phyloP scores from a whole-genome alignment of 2,797 vertebrate species.

The Argentina silus region DNA sequence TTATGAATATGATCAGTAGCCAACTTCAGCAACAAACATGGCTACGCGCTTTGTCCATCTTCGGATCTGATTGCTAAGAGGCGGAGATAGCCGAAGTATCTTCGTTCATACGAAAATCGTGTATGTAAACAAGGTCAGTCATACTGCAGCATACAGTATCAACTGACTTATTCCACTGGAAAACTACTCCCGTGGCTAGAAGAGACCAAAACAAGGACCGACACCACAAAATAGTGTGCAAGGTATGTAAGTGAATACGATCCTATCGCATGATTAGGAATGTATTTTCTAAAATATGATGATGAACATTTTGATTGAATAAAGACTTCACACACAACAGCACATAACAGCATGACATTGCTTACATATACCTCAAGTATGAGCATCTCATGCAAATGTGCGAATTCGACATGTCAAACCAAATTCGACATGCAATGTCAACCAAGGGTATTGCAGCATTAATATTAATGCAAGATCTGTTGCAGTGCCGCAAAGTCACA shows the following conservation, averaged over 20 bases:
- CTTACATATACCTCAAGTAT: not conserved
- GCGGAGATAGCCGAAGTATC: conserved; percentile 63
- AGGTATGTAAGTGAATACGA: conserved; percentile 46
- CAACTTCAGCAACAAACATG: conserved; percentile 51
- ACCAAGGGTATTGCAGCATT: conserved; percentile 27
- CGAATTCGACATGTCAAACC: not conserved
- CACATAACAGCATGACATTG: not conserved
- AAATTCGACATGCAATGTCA: not conserved
- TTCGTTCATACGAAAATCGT: conserved; percentile 52
- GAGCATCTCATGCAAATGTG: not conserved
- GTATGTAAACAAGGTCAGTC: conserved; percentile 80
- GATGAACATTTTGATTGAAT: too few species aligned
- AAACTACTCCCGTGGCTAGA: not conserved
- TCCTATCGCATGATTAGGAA: not conserved
- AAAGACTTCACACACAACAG: not conserved
- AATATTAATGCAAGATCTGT: conserved; percentile 16
- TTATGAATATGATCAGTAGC: too few species aligned
- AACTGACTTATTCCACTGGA: not conserved
- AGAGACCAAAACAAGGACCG: conserved; percentile 7
- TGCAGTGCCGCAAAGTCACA: conserved; percentile 69
- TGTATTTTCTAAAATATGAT: not conserved
- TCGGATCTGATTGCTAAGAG: conserved; percentile 37
- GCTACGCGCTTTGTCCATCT: conserved; percentile 8
- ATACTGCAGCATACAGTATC: conserved; percentile 59
- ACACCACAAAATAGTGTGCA: not conserved